These are phyloP conservation scores for Aphodius granarius DNA, from an alignment of 2,888 invertebrate species.

Conservation along the genomic window DNA sequence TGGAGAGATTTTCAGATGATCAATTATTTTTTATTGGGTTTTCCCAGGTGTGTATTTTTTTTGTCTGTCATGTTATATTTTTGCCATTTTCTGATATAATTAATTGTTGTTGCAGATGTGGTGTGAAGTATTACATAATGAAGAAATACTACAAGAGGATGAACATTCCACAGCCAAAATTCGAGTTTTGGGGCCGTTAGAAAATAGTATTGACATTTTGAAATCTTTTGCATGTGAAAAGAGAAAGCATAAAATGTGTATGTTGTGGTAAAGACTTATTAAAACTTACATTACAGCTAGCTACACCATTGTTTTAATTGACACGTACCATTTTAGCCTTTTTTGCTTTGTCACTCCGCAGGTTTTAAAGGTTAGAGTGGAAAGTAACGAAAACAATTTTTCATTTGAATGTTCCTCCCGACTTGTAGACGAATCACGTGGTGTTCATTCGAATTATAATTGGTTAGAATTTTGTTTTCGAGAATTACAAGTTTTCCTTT, in stretches of 20 bases:
- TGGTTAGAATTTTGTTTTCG: too few relatives aligned
- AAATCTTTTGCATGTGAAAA: slow-evolving; percentile 37
- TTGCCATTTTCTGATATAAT: background rate
- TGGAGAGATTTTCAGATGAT: slow-evolving; percentile 43
- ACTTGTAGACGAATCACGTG: too few relatives aligned
- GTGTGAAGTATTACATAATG: slow-evolving; percentile 53
- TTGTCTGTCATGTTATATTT: background rate
- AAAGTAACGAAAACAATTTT: too few relatives aligned
- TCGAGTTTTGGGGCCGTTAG: slow-evolving; percentile 47
- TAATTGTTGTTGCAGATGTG: slow-evolving; percentile 52
- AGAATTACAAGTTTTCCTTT: too few relatives aligned
- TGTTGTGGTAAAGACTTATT: slow-evolving; percentile 20
- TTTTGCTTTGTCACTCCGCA: too few relatives aligned
- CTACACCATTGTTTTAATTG: too few relatives aligned
- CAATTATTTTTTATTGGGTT: slow-evolving; percentile 52
- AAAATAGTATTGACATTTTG: slow-evolving; percentile 48
- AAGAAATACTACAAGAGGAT: slow-evolving; percentile 41
- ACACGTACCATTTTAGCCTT: too few relatives aligned
- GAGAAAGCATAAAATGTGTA: slow-evolving; percentile 14
- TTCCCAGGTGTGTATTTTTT: slow-evolving; percentile 45
- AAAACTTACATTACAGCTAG: too few relatives aligned
- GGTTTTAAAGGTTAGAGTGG: too few relatives aligned
- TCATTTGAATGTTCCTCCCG: too few relatives aligned
- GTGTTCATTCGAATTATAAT: too few relatives aligned
- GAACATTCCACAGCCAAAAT: slow-evolving; percentile 49